phyloP scores from a whole-genome alignment of 30 jellyfish, hydroid and myxozoan species.

The Morbakka virulenta region DNA sequence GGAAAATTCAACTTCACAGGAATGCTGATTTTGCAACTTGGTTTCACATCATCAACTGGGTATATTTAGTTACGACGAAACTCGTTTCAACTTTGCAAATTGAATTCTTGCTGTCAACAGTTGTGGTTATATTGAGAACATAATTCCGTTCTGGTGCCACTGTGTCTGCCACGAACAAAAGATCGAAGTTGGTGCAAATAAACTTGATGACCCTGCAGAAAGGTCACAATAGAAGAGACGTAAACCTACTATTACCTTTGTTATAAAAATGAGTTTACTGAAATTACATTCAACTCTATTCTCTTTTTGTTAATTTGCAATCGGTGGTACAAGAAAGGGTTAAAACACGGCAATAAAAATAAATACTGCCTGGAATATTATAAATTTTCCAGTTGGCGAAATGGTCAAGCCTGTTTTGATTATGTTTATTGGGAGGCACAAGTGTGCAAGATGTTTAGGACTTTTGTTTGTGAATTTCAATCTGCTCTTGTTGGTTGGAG shows the following conservation, averaged over 20 bases:
- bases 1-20: too few species aligned
- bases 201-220: slow-evolving; percentile 30
- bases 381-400: too few species aligned
- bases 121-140: slow-evolving; percentile 45
- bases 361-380: too few species aligned
- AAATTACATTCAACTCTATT: not conserved
- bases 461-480: too few species aligned
- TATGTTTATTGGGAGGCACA: too few species aligned
- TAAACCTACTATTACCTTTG: not conserved
- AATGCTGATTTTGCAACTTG: too few species aligned
- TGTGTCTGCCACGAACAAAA: slow-evolving; percentile 72
- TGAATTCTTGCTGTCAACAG: slow-evolving; percentile 73
- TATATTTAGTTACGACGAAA: not conserved
- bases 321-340: too few species aligned
- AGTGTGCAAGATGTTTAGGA: too few species aligned
- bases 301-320: too few species aligned
- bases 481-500: too few species aligned
- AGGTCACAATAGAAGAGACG: not conserved
- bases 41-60: not conserved
- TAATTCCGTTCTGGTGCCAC: slow-evolving; percentile 90
- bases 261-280: not conserved
- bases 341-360: too few species aligned
- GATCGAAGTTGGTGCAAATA: slow-evolving; percentile 46
- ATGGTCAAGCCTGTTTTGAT: too few species aligned
- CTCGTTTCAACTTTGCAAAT: not conserved